These are phyloP conservation scores for Cotesia typhae DNA, from an alignment of 1,140 invertebrate species.

Conservation along the genomic window DNA sequence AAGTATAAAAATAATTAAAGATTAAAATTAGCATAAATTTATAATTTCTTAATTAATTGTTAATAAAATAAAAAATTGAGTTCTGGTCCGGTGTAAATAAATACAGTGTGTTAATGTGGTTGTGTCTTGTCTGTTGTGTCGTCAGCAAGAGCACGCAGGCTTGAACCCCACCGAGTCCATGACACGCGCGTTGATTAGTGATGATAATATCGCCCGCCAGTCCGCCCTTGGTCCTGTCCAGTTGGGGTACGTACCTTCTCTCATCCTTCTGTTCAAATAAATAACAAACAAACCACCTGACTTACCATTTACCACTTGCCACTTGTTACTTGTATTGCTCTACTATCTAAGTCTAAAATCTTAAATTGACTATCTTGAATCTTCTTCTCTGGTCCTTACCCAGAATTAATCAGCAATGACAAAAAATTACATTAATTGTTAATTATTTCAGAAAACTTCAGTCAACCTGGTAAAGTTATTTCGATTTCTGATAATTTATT, in stretches of 20 bases:
- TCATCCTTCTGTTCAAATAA: conserved; percentile 47
- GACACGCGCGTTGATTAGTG: conserved; percentile 89
- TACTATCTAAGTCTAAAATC: too few species aligned
- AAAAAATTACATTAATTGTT: too few species aligned
- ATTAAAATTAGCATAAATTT: too few species aligned
- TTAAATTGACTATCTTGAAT: too few species aligned
- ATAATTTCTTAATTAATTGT: conserved; percentile 21
- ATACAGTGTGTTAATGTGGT: conserved; percentile 70
- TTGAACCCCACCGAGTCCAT: conserved; percentile 89
- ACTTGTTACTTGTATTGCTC: too few species aligned
- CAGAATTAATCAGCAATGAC: too few species aligned
- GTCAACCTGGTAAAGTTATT: too few species aligned
- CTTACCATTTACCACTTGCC: not conserved
- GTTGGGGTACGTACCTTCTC: conserved; percentile 83
- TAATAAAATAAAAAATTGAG: conserved; percentile 47
- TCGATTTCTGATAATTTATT: too few species aligned
- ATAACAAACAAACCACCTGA: conserved; percentile 32
- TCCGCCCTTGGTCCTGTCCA: conserved; percentile 84
- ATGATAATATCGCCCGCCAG: conserved; percentile 85
- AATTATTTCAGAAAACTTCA: too few species aligned
- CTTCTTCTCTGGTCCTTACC: too few species aligned
- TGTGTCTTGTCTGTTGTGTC: conserved; percentile 72
- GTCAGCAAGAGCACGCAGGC: conserved; percentile 87
- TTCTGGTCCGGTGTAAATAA: conserved; percentile 56
- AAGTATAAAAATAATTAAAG: too few species aligned